These are phyloP conservation scores for Salminus brasiliensis DNA, from an alignment of 2,113 vertebrate species.

Conservation along the genomic window DNA sequence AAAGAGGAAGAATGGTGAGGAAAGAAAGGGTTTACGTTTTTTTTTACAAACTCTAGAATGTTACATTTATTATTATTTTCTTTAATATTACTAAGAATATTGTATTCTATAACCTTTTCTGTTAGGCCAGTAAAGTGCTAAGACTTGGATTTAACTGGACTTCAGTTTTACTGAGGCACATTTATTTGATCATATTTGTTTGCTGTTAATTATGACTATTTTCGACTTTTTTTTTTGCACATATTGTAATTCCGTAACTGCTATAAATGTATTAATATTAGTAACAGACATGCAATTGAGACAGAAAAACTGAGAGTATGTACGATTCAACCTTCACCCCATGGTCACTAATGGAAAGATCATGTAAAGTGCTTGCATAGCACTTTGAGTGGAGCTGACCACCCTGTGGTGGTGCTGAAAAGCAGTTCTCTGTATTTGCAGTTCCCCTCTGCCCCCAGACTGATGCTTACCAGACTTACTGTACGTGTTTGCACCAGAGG, in stretches of 20 bases:
- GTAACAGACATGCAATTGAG: too few species aligned
- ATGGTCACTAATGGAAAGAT: slow-evolving; percentile 5
- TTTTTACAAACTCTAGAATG: background rate
- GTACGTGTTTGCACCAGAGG: background rate
- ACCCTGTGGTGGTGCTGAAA: slow-evolving; percentile 12
- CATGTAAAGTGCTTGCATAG: background rate
- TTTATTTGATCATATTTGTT: too few species aligned
- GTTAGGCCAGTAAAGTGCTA: background rate
- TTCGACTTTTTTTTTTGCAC: background rate
- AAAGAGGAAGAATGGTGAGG: background rate
- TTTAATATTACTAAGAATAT: too few species aligned
- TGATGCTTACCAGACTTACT: background rate
- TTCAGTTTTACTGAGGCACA: too few species aligned
- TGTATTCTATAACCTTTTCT: background rate
- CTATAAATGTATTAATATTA: too few species aligned
- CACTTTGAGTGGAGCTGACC: background rate
- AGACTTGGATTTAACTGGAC: background rate
- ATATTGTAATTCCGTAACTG: too few species aligned
- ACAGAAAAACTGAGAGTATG: background rate
- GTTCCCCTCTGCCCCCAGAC: background rate
- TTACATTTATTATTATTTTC: background rate
- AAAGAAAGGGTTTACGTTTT: background rate
- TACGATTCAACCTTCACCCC: background rate
- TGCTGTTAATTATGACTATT: background rate
- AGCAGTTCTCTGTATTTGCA: background rate